Evolutionary conservation across 1,140 invertebrate species (phyloP).

Genomic region (Elysia chlorotica): DNA sequence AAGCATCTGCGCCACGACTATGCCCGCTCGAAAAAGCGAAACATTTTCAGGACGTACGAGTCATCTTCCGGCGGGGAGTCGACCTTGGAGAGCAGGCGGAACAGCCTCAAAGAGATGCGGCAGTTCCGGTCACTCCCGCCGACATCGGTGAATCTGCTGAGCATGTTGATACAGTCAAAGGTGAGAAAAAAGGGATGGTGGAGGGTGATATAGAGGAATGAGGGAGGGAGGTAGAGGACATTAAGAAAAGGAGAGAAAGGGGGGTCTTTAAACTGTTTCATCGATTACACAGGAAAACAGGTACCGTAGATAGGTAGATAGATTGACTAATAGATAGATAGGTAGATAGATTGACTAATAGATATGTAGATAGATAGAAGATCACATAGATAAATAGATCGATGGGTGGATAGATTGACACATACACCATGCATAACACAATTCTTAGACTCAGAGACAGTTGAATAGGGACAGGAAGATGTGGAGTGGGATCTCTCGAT

Average conservation of each 20-base stretch:
- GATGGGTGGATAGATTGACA: not conserved
- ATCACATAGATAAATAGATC: not conserved
- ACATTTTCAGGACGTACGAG: conserved; percentile 63
- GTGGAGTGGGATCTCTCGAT: too few species aligned
- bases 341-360: not conserved
- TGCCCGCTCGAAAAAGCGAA: conserved; percentile 64
- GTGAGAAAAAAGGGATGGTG: too few species aligned
- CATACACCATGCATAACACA: too few species aligned
- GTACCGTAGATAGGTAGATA: conserved; percentile 8
- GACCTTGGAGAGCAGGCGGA: conserved; percentile 35
- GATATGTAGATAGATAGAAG: not conserved
- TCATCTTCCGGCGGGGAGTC: conserved; percentile 30
- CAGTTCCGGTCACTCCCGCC: conserved; percentile 52
- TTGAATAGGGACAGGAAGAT: too few species aligned
- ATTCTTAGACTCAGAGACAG: too few species aligned
- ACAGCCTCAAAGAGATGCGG: conserved; percentile 49
- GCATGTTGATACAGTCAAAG: conserved; percentile 48
- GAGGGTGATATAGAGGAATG: too few species aligned
- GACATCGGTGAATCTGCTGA: conserved; percentile 48
- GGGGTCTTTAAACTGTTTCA: too few species aligned
- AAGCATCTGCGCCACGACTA: conserved; percentile 65
- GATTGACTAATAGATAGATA: conserved; percentile 7
- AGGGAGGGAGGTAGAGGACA: too few species aligned
- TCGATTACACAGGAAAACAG: too few species aligned
- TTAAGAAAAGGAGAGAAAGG: too few species aligned